Evolutionary conservation across 2,113 vertebrate genomes (phyloP).

Genomic region (Elephas maximus): DNA sequence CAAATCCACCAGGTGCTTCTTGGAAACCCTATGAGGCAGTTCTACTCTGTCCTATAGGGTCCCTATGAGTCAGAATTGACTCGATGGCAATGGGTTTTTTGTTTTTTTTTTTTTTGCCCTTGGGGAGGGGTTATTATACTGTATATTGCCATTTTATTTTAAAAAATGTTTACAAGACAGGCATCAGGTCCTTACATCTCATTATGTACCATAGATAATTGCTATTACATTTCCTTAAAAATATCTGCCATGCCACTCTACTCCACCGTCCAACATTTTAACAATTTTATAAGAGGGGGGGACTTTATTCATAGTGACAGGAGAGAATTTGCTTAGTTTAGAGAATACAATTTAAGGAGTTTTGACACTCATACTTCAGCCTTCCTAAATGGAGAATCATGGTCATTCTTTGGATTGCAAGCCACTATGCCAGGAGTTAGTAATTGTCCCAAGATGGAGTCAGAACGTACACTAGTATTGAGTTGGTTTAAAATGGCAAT

Average conservation of each 20-base stretch:
- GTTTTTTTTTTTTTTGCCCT: no score
- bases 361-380: neutral
- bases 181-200: neutral
- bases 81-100: no score
- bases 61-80: no score
- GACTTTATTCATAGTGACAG: neutral
- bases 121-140: no score
- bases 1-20: no score
- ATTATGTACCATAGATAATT: neutral
- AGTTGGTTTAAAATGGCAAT: neutral
- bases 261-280: neutral
- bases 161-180: neutral
- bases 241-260: neutral
- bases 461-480: neutral
- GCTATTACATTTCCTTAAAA: neutral
- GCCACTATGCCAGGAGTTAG: neutral
- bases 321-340: neutral
- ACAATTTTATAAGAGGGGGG: neutral
- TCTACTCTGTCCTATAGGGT: no score
- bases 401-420: neutral
- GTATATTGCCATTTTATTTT: neutral
- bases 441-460: no score
- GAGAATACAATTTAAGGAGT: neutral
- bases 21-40: no score
- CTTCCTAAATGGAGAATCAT: neutral